phyloP scores from a whole-genome alignment of 2,888 invertebrate genomes.

The Anthoptus insignis region DNA sequence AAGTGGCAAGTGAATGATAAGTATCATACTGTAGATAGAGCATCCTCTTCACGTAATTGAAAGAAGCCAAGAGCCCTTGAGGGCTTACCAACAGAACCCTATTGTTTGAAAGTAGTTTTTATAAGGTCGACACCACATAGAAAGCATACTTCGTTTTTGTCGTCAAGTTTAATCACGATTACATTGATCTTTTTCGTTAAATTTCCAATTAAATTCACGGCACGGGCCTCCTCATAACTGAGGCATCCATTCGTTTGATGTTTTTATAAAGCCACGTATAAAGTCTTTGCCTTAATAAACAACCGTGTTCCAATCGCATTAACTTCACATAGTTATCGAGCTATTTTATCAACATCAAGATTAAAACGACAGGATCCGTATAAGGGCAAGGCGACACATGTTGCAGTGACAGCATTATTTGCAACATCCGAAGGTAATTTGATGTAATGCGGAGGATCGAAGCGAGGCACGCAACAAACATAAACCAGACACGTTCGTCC shows the following conservation, averaged over 20 bases:
- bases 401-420: constrained; percentile 26
- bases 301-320: background rate
- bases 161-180: no score
- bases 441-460: constrained; percentile 35
- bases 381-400: constrained; percentile 26
- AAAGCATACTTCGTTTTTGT: no score
- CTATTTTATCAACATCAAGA: constrained; percentile 4
- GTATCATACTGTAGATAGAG: constrained; percentile 27
- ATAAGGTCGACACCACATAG: constrained; percentile 11
- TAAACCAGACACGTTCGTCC: constrained; percentile 56
- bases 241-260: background rate
- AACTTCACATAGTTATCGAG: constrained; percentile 6
- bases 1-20: constrained; percentile 28
- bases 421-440: constrained; percentile 41
- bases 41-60: constrained; percentile 23
- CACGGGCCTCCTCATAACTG: no score
- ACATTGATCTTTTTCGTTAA: no score
- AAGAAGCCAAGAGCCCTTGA: constrained; percentile 19
- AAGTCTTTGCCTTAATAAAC: constrained; percentile 1
- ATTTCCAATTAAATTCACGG: background rate
- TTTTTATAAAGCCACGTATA: background rate
- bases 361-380: constrained; percentile 15
- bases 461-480: constrained; percentile 47
- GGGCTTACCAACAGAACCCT: constrained; percentile 18
- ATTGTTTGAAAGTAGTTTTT: constrained; percentile 21